These are phyloP conservation scores for Pachycephus smyrnensis DNA, from an alignment of 2,888 invertebrate genomes.

Conservation along the genomic window DNA sequence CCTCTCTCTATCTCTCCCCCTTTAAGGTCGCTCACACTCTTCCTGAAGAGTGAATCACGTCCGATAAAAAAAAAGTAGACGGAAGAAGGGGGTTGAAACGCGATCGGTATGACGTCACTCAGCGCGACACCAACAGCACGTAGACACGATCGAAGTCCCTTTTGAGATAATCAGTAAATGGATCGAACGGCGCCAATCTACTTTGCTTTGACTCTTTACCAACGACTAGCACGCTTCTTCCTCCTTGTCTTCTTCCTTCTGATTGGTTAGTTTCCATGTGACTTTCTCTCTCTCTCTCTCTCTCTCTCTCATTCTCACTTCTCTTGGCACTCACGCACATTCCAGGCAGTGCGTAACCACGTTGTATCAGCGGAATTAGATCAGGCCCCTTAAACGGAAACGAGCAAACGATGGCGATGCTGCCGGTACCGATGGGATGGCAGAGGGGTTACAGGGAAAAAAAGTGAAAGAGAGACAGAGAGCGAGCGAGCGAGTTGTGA, in stretches of 20 bases:
- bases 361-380: background rate
- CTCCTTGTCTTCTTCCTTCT: background rate
- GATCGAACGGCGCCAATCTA: slow-evolving; percentile 23
- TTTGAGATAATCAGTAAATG: slow-evolving; percentile 20
- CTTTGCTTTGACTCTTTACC: slow-evolving; percentile 14
- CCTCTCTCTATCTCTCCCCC: background rate
- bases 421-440: too few species aligned
- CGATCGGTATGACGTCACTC: slow-evolving; percentile 1
- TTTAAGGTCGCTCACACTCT: background rate
- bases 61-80: background rate
- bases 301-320: background rate
- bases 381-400: background rate
- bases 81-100: background rate
- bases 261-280: background rate
- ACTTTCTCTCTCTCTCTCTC: too few species aligned
- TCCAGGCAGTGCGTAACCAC: background rate
- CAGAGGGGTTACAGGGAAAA: background rate
- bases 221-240: background rate
- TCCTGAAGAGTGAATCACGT: background rate
- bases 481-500: background rate
- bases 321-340: background rate
- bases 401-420: background rate
- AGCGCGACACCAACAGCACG: slow-evolving; percentile 1
- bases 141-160: slow-evolving; percentile 5
- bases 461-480: background rate